Conservation (phyloP, 2,113 vertebrate genomes). For the Tyrannus savana region DNA sequence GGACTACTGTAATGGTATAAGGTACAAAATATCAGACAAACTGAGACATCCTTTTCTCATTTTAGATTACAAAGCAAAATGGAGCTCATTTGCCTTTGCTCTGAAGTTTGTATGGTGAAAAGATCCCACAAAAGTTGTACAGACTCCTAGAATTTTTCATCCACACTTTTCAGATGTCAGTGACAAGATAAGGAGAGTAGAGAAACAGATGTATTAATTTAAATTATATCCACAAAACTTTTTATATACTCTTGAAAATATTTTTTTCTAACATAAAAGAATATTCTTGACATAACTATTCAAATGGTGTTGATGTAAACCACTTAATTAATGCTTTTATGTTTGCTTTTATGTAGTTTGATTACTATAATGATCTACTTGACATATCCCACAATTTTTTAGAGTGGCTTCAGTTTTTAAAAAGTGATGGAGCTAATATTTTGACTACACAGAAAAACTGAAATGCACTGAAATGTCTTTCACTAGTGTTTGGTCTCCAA, state of each 20-base stretch:
- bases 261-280: not conserved
- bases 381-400: not conserved
- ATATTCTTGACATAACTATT: not conserved
- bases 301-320: not conserved
- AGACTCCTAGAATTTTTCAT: not conserved
- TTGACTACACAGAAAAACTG: not conserved
- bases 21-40: not conserved
- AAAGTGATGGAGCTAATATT: not conserved
- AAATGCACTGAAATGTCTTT: not conserved
- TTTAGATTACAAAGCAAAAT: not conserved
- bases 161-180: not conserved
- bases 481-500: not conserved
- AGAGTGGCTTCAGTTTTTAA: not conserved
- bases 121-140: no score
- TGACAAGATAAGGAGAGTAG: not conserved
- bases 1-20: not conserved
- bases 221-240: not conserved
- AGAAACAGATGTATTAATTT: not conserved
- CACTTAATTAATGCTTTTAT: not conserved
- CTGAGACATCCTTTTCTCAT: not conserved
- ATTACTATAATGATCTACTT: not conserved
- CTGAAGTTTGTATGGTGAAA: not conserved
- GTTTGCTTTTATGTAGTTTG: not conserved
- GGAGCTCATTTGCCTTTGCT: not conserved
- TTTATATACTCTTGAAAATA: not conserved